Conservation (phyloP, 2,797 vertebrate genomes). For the Sebastes diploproa region DNA sequence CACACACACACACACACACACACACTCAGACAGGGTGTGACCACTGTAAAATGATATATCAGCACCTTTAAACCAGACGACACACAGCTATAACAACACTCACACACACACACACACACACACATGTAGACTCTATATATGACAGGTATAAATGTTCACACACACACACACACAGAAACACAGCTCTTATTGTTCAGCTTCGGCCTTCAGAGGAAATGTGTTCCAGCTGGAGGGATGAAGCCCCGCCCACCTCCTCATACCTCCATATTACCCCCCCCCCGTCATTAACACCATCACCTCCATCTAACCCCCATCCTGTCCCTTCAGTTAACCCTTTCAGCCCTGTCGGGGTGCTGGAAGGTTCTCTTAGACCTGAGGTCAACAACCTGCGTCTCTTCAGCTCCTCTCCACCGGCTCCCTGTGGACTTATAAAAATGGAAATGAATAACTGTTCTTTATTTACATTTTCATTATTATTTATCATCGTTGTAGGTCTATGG, state of each 20-base stretch:
- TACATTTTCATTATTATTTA: no score
- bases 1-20: no score
- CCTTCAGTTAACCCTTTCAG: no score
- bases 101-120: not conserved
- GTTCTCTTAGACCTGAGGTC: no score
- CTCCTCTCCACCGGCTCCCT: no score
- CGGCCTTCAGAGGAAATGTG: slow-evolving; percentile 54
- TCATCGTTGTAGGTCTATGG: no score
- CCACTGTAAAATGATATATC: slow-evolving; percentile 2
- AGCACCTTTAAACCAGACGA: slow-evolving; percentile 4
- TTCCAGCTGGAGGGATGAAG: slow-evolving; percentile 50
- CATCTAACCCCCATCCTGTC: no score
- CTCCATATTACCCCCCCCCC: not conserved
- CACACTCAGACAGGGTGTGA: slow-evolving; percentile 5
- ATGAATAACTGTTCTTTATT: no score
- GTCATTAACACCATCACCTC: no score
- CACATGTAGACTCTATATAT: not conserved
- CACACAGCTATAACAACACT: slow-evolving; percentile 10
- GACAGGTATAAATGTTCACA: not conserved
- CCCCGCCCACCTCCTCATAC: slow-evolving; percentile 35
- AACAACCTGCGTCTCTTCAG: no score
- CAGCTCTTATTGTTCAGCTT: slow-evolving; percentile 63
- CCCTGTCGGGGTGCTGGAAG: no score
- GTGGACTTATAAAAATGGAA: no score
- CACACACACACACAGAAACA: slow-evolving; percentile 51